These are phyloP conservation scores for Latrodectus hesperus DNA, from an alignment of 2,888 invertebrate genomes.

Conservation along the genomic window DNA sequence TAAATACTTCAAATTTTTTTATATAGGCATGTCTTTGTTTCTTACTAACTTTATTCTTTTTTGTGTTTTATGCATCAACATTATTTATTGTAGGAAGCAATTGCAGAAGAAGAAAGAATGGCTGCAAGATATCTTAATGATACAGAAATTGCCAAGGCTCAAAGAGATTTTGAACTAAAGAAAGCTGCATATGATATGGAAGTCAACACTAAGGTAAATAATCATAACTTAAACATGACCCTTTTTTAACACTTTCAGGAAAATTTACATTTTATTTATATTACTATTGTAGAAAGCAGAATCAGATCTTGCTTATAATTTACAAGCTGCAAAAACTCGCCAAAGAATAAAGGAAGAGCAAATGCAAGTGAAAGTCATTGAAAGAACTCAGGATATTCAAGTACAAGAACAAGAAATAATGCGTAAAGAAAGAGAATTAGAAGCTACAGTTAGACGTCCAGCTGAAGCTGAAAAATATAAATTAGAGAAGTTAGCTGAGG, in stretches of 20 bases:
- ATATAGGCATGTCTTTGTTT: background rate
- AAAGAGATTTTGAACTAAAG: constrained; percentile 96
- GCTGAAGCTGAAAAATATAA: constrained; percentile 95
- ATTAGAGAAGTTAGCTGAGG: constrained; percentile 95
- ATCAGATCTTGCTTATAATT: constrained; percentile 93
- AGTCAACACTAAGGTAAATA: constrained; percentile 89
- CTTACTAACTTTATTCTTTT: background rate
- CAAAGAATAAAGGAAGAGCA: constrained; percentile 97
- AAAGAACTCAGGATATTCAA: constrained; percentile 92
- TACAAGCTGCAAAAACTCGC: constrained; percentile 96
- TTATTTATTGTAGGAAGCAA: constrained; percentile 81
- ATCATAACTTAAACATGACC: too few relatives aligned
- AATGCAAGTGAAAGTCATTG: constrained; percentile 90
- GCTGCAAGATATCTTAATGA: constrained; percentile 93
- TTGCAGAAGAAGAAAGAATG: constrained; percentile 97
- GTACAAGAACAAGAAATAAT: constrained; percentile 97
- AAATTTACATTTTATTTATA: background rate
- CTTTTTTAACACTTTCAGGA: background rate
- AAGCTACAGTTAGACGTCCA: constrained; percentile 92
- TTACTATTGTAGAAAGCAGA: constrained; percentile 82
- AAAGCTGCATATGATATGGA: constrained; percentile 98
- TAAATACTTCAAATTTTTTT: too few relatives aligned
- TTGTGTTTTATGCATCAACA: too few relatives aligned
- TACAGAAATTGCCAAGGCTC: constrained; percentile 97
- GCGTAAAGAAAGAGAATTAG: constrained; percentile 91